Evolutionary conservation across 2,888 invertebrate genomes (phyloP), one percentile per base, ranked within the genome.

Genomic region (Venustoraphidia nigricollis): DNA sequence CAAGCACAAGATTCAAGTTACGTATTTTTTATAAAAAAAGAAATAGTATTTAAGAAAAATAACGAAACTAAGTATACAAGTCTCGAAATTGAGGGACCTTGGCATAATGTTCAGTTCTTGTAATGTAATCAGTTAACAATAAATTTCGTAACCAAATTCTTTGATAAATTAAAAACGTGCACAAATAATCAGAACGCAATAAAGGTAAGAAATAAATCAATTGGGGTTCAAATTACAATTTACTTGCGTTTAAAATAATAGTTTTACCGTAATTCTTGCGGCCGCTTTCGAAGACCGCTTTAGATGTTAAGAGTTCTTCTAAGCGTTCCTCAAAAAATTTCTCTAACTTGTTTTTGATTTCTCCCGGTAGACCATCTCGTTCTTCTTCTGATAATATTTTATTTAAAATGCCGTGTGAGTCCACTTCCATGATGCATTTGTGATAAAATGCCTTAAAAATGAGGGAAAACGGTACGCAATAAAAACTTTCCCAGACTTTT

Each of bases 281-380:
- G 57, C 72, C 75, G 51, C 79, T 76, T 68, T 83, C 83, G 52
- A 80, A 77, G 35, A 85, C 71, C 3, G 85, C 86, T 66, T 81
- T 83, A 34, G 81, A 74, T 48, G 81, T 83, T 57, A 84, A 70
- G 54, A 79, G 79, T 62, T 83, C 81, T 58, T 82, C 82, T 60
- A 81, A 78, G 62, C 79, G 77, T 49, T 73, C 70, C 44, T 70
- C 72, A 46, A 78, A 70, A 57, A 71, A 73, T 36, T 62, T 63
- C 57, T 79, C 77, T 39, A 87, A 69, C 67, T 85, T 86, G 55
- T 72, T 64, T 34, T 69, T 69, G 51, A 77, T 65, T 56, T 66
- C 69, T 50, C 65, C 62, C 48, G 77, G 74, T 51, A 79, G 68
- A 55, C 67, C 66, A 44, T 66, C 61, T 61, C 76, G 68, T 63